Conservation (phyloP, 2,113 vertebrate genomes). For the Tachuris rubrigastra region DNA sequence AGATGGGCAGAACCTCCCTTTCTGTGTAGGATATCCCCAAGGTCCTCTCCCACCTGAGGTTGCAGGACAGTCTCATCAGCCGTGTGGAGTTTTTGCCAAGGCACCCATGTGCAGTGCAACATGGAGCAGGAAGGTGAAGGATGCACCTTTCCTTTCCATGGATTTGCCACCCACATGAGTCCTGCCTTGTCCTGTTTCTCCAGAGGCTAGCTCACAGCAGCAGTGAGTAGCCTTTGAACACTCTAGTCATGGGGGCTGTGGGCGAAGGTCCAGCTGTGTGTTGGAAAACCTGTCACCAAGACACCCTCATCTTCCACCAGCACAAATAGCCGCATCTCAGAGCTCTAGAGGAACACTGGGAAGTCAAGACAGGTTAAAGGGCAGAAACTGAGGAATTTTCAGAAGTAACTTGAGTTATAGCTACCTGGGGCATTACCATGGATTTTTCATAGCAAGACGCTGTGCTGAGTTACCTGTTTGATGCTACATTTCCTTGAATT, state of each 20-base stretch:
- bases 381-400: background rate
- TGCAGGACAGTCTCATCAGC: background rate
- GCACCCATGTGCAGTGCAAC: fast-evolving
- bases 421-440: background rate
- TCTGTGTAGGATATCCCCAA: background rate
- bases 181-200: background rate
- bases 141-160: background rate
- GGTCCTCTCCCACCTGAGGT: background rate
- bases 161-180: background rate
- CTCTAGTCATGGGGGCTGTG: background rate
- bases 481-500: background rate
- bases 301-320: background rate
- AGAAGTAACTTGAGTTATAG: background rate
- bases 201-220: background rate
- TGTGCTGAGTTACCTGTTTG: background rate
- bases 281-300: background rate
- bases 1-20: background rate
- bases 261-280: background rate
- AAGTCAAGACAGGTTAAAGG: background rate
- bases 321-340: background rate
- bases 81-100: fast-evolving
- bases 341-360: background rate
- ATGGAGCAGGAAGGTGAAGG: background rate
- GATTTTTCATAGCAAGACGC: background rate
- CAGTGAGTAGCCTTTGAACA: background rate